These are phyloP conservation scores for Lottia scabra DNA, from an alignment of 2,888 invertebrate species.

Conservation along the genomic window DNA sequence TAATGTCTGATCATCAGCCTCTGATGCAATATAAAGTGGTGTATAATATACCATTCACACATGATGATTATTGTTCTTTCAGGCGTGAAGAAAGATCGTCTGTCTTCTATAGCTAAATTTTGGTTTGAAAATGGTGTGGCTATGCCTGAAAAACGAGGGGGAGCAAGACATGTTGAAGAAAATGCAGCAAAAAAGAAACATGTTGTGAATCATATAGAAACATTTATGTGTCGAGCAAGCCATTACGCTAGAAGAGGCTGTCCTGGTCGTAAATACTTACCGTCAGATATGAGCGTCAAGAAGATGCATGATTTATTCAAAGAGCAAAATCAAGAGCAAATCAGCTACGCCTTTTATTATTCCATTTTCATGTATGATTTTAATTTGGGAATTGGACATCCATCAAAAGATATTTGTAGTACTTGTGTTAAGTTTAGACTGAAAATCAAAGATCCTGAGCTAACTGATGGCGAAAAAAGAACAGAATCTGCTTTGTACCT, in stretches of 20 bases:
- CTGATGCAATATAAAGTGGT: too few relatives aligned
- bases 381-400: constrained; percentile 20
- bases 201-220: too few relatives aligned
- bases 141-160: background rate
- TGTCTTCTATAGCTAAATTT: background rate
- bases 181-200: too few relatives aligned
- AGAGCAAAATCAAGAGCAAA: constrained; percentile 8
- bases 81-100: background rate
- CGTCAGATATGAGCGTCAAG: constrained; percentile 2
- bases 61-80: too few relatives aligned
- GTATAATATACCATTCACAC: too few relatives aligned
- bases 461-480: background rate
- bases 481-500: constrained; percentile 1
- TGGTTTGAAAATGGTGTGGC: background rate
- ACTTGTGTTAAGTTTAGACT: constrained; percentile 4
- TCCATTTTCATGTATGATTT: constrained; percentile 13
- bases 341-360: constrained; percentile 11
- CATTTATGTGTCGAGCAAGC: too few relatives aligned
- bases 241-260: too few relatives aligned
- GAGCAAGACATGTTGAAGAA: background rate
- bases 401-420: constrained; percentile 18
- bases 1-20: too few relatives aligned
- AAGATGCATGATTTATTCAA: constrained; percentile 17
- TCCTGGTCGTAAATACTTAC: too few relatives aligned
- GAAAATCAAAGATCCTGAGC: background rate